Evolutionary conservation across 2,888 invertebrate genomes (phyloP).

Genomic region (Rhagophthalmus giganteus): DNA sequence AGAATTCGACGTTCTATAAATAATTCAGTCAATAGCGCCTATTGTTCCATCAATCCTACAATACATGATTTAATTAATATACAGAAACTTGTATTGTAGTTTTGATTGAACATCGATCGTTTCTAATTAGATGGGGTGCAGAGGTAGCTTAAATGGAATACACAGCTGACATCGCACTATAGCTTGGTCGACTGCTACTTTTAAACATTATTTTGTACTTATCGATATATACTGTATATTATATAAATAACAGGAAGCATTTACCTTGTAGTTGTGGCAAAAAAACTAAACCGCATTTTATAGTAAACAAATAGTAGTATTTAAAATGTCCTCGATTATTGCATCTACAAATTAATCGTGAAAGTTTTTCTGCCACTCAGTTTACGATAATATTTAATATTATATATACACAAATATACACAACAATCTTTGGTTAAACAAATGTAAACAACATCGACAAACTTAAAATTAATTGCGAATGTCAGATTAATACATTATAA

Average conservation of each 20-base stretch:
- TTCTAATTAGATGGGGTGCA: conserved; percentile 30
- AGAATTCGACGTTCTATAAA: conserved; percentile 18
- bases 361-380: conserved; percentile 14
- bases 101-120: conserved; percentile 17
- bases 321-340: too few species aligned
- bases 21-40: conserved; percentile 30
- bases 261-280: conserved; percentile 47
- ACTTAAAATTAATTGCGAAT: conserved; percentile 32
- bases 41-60: conserved; percentile 35
- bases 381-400: conserved; percentile 27
- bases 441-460: conserved; percentile 43
- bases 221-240: conserved; percentile 53
- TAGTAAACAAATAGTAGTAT: too few species aligned
- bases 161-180: conserved; percentile 46
- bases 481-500: conserved; percentile 23
- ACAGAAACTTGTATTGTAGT: conserved; percentile 8
- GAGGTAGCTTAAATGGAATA: conserved; percentile 49
- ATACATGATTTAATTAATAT: conserved; percentile 6
- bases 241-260: conserved; percentile 53
- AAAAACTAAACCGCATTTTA: too few species aligned
- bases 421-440: conserved; percentile 54
- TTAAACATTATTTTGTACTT: conserved; percentile 51
- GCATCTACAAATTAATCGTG: not conserved
- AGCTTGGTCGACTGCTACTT: conserved; percentile 46
- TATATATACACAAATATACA: conserved; percentile 53